phyloP scores from a whole-genome alignment of 2,113 vertebrate species.

The Periophthalmus modestus region DNA sequence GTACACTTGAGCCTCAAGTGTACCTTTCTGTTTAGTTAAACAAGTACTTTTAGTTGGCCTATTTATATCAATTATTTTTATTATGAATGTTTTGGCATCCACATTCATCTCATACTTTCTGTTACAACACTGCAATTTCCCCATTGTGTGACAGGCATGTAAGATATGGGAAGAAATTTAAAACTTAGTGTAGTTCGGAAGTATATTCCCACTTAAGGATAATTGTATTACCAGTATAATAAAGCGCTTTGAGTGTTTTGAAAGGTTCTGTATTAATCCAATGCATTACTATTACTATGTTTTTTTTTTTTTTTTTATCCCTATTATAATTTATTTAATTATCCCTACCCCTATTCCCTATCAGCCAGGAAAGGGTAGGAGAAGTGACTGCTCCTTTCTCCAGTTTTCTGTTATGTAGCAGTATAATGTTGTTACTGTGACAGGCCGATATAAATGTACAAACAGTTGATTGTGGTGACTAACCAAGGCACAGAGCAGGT shows the following conservation, averaged over 20 bases:
- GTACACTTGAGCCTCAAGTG: neutral
- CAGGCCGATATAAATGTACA: neutral
- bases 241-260: too few species aligned
- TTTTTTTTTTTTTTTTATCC: too few species aligned
- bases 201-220: too few species aligned
- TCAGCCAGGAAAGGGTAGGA: too few species aligned
- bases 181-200: too few species aligned
- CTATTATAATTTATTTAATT: too few species aligned
- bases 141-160: neutral
- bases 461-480: slow-evolving; percentile 20
- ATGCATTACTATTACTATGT: too few species aligned
- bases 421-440: neutral
- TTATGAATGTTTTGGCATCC: neutral
- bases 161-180: too few species aligned
- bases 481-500: slow-evolving; percentile 88
- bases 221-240: too few species aligned
- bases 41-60: neutral
- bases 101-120: too few species aligned
- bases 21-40: neutral
- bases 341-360: too few species aligned
- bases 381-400: neutral
- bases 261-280: too few species aligned
- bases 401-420: neutral
- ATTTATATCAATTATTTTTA: neutral
- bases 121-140: neutral